These are phyloP conservation scores for Scomber scombrus DNA, from an alignment of 2,113 vertebrate genomes.

Conservation along the genomic window DNA sequence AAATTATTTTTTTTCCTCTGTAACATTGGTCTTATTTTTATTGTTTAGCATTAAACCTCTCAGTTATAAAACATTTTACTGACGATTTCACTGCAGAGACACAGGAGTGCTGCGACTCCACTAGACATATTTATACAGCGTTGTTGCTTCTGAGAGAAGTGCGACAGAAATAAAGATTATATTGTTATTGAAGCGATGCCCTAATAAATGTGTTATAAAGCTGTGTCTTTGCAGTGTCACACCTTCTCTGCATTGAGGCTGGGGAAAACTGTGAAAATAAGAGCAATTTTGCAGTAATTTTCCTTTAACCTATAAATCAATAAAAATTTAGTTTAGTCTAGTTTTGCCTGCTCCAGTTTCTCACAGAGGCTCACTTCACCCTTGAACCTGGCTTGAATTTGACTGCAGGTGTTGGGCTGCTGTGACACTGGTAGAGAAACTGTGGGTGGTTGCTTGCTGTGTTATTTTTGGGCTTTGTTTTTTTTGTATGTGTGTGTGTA, in stretches of 20 bases:
- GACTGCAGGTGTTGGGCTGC: constrained; percentile 44
- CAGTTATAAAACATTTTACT: not conserved
- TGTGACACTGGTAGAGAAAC: constrained; percentile 37
- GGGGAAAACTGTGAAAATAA: not conserved
- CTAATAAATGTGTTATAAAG: not conserved
- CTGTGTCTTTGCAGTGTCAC: not conserved
- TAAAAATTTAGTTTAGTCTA: not conserved
- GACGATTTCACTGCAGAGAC: not conserved
- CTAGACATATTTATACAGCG: not conserved
- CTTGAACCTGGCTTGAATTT: constrained; percentile 24
- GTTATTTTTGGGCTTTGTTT: constrained; percentile 20
- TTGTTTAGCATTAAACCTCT: not conserved
- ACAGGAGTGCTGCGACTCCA: not conserved
- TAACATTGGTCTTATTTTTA: not conserved
- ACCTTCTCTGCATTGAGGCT: not conserved
- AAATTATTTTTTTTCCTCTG: not conserved
- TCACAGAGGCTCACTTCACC: constrained; percentile 21
- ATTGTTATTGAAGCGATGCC: no score
- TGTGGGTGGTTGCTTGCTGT: constrained; percentile 27
- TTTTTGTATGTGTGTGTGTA: constrained; percentile 25
- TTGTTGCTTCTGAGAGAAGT: not conserved
- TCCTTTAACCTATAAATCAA: not conserved
- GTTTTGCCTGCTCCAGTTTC: not conserved
- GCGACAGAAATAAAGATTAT: not conserved
- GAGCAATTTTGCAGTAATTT: not conserved